Evolutionary conservation across 2,888 invertebrate genomes (phyloP), one percentile per base, ranked within the genome.

Genomic region (Cordilura impudica): DNA sequence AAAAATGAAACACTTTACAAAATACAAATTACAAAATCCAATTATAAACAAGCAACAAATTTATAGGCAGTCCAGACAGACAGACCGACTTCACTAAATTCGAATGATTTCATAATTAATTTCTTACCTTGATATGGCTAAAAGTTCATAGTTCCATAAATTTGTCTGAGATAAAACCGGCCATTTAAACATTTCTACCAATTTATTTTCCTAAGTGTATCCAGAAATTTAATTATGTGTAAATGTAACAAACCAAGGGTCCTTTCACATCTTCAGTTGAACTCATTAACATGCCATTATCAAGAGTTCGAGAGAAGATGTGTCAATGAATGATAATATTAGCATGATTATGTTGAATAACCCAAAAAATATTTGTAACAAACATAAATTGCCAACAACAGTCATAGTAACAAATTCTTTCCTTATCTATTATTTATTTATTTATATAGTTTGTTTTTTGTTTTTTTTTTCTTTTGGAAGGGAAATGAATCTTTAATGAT

Each of bases 151-250:
- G n/a, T n/a, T n/a, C n/a, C n/a, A n/a, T n/a, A n/a, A n/a, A n/a
- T n/a, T n/a, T n/a, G n/a, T n/a, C n/a, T n/a, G n/a, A n/a, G n/a
- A n/a, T n/a, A n/a, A n/a, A n/a, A n/a, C n/a, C n/a, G n/a, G n/a
- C n/a, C n/a, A n/a, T n/a, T n/a, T n/a, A n/a, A n/a, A n/a, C n/a
- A n/a, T n/a, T n/a, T n/a, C n/a, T n/a, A n/a, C n/a, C n/a, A n/a
- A n/a, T n/a, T n/a, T n/a, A n/a, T 1, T 2, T 7, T 14, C 43
- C 16, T 43, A 43, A 43, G 18, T 3, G 10, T 26, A 7, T 16
- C 35, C 65, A 39, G 45, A 66, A 72, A 61, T 58, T 19, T 35
- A 54, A 60, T 72, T 66, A 61, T 56, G 47, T 35, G 23, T 56
- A 31, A 39, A 18, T 29, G 23, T 60, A 51, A 39, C 19, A 53